Evolutionary conservation across 2,113 vertebrate genomes (phyloP).

Genomic region (Ivindomyrus marchei): DNA sequence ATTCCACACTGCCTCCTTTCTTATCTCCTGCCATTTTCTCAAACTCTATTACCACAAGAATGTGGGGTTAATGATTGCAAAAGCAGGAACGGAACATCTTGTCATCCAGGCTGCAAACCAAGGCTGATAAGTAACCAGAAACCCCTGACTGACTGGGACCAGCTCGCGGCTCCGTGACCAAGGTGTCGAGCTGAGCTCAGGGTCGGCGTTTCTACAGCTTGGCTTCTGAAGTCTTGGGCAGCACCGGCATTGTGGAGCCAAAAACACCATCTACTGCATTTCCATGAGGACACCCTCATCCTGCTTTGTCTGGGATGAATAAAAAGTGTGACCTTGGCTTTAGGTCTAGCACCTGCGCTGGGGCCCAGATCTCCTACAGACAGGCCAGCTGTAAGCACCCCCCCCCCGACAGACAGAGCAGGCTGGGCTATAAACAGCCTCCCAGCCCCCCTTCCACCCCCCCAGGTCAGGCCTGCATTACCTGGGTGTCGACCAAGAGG

Average conservation of each 20-base stretch:
- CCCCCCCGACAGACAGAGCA: not conserved
- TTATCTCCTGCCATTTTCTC: not conserved
- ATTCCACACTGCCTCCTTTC: not conserved
- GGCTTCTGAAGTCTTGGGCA: not conserved
- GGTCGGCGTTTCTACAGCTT: not conserved
- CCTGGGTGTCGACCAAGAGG: slow-evolving; percentile 26
- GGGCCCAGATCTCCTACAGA: slow-evolving; percentile 4
- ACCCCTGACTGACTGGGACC: not conserved
- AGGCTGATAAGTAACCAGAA: slow-evolving; percentile 1
- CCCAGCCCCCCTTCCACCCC: not conserved
- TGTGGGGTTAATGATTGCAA: not conserved
- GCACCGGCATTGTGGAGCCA: not conserved
- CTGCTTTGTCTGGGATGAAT: slow-evolving; percentile 21
- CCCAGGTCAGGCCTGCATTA: not conserved
- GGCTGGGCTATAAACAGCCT: not conserved
- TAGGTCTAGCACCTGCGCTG: not conserved
- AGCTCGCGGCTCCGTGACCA: no score
- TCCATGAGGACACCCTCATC: not conserved
- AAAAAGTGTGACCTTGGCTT: slow-evolving; percentile 20
- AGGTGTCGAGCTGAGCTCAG: not conserved
- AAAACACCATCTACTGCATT: not conserved
- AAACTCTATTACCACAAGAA: not conserved
- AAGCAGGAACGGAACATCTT: not conserved
- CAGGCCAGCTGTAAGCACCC: slow-evolving; percentile 9
- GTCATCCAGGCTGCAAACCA: not conserved